Conservation (phyloP, 2,113 vertebrate species). For the Choloepus hoffmanni region DNA sequence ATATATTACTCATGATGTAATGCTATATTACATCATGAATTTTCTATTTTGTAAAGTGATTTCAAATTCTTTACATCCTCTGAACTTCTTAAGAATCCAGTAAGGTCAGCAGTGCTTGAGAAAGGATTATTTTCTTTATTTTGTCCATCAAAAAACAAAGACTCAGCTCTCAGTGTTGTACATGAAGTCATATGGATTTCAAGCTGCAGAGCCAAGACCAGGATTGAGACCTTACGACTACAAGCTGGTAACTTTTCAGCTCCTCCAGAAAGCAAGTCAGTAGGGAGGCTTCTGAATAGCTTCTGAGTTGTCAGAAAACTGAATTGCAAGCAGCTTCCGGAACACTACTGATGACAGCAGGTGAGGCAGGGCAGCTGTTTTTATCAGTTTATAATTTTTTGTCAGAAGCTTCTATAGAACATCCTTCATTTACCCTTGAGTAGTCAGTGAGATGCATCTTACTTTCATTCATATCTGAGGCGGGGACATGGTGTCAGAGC, state of each 20-base stretch:
- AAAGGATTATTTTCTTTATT: neutral
- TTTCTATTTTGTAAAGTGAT: conserved; percentile 27
- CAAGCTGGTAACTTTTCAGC: neutral
- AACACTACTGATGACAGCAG: conserved; percentile 39
- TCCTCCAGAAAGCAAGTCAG: conserved; percentile 46
- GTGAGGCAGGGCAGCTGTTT: conserved; percentile 58
- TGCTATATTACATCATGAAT: neutral
- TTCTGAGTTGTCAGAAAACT: conserved; percentile 16
- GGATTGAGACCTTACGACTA: conserved; percentile 28
- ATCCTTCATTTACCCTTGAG: neutral
- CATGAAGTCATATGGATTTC: conserved; percentile 20
- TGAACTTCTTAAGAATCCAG: neutral
- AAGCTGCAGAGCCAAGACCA: conserved; percentile 10
- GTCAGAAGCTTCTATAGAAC: neutral
- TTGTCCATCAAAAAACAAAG: neutral
- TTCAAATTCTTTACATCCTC: conserved; percentile 16
- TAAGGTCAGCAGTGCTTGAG: neutral
- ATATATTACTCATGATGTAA: neutral
- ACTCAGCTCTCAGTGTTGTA: neutral
- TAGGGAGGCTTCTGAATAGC: conserved; percentile 28
- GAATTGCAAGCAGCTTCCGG: neutral
- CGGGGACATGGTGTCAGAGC: neutral
- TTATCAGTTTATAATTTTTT: conserved; percentile 54
- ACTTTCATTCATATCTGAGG: neutral
- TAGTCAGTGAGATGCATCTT: neutral